Evolutionary conservation across 2,113 vertebrate species (phyloP).

Genomic region (Mirounga angustirostris): DNA sequence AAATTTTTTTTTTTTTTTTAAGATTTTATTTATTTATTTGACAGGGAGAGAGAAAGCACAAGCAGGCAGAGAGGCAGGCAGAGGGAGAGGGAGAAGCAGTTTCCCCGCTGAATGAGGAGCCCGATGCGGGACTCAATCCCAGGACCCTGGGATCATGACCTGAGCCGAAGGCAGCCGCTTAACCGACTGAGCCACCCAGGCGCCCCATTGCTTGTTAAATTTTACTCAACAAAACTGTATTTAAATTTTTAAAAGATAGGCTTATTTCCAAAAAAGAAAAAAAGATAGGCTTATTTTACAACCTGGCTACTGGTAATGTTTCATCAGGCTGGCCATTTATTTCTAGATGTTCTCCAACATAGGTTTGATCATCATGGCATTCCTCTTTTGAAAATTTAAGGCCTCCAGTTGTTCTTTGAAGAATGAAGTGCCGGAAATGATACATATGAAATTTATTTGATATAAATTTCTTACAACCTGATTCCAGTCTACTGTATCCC

Average conservation of each 20-base stretch:
- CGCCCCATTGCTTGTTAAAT: not conserved
- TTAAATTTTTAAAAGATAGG: not conserved
- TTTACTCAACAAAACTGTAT: not conserved
- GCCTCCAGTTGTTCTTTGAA: not conserved
- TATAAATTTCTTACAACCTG: not conserved
- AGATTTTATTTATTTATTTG: too few species aligned
- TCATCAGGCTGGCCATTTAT: not conserved
- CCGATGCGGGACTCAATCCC: too few species aligned
- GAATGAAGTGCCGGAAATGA: not conserved
- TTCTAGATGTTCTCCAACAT: not conserved
- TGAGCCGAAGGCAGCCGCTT: too few species aligned
- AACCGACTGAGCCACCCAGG: too few species aligned
- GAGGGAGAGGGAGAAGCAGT: too few species aligned
- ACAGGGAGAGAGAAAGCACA: too few species aligned
- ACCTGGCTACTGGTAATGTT: not conserved
- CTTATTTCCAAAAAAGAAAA: not conserved
- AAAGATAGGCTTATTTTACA: not conserved
- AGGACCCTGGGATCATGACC: too few species aligned
- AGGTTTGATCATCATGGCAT: not conserved
- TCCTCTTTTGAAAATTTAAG: not conserved
- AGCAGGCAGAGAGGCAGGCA: too few species aligned
- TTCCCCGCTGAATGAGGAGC: too few species aligned
- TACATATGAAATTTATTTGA: not conserved
- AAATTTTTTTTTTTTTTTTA: not conserved
- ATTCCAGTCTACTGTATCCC: not conserved